Evolutionary conservation across 1,140 invertebrate genomes (phyloP).

Genomic region (Bombus waltoni): DNA sequence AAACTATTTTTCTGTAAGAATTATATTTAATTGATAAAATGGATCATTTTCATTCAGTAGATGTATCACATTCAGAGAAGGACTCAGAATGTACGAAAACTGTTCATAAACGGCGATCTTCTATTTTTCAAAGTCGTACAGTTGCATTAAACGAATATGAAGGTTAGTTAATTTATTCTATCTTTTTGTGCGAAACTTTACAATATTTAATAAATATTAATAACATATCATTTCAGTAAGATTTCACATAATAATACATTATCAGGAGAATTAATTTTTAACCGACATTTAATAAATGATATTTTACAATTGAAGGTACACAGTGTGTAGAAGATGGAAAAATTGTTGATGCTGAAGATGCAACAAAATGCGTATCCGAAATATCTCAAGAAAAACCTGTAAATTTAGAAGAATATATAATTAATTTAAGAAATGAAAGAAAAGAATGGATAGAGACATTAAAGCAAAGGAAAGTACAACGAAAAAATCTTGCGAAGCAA

Average conservation of each 20-base stretch:
- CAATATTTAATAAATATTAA: neutral
- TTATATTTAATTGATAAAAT: constrained; percentile 22
- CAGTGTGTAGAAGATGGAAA: neutral
- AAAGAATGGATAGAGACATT: constrained; percentile 68
- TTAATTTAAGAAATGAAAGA: constrained; percentile 66
- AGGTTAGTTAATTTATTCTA: constrained; percentile 56
- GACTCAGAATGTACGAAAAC: constrained; percentile 1
- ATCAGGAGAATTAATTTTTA: neutral
- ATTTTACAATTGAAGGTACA: constrained; percentile 9
- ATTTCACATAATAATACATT: neutral
- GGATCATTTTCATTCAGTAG: constrained; percentile 7
- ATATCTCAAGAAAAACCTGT: constrained; percentile 43
- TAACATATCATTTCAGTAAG: neutral
- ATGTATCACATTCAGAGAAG: neutral
- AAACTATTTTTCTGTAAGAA: neutral
- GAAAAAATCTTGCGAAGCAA: constrained; percentile 58
- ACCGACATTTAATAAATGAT: neutral
- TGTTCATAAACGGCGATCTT: constrained; percentile 68
- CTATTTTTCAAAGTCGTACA: constrained; percentile 62
- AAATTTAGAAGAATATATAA: constrained; percentile 69
- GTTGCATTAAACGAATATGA: constrained; percentile 2
- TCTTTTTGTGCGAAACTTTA: neutral
- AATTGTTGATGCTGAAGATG: neutral
- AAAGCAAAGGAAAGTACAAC: constrained; percentile 60
- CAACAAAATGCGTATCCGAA: neutral